Evolutionary conservation across 2,797 vertebrate species (phyloP), one percentile per base, ranked within the genome.

Genomic region (Echiichthys vipera): DNA sequence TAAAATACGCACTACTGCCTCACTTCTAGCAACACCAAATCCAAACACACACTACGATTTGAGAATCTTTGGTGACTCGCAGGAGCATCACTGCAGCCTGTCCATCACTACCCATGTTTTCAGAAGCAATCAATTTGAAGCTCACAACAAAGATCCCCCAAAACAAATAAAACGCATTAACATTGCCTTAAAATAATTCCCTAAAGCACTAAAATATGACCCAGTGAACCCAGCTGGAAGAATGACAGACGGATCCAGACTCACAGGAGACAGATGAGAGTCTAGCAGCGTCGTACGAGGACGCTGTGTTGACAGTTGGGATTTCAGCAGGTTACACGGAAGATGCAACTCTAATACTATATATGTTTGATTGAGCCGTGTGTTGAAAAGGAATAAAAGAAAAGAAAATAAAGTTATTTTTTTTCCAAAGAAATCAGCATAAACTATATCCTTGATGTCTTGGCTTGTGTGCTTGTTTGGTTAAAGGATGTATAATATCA

Each of bases 161-260:
- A 82, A 76, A 69, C 37, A 65, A 70, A 40, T 14, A 36, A 34
- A 71, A 65, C 17, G 53, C 56, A 80, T 75, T 77, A 61, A 78
- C 64, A 77, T 64, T 18, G 50, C 29, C 39, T 56, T 73, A 68
- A 85, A 89, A 81, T 83, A 70, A 87, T 74, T 77, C 72, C 57
- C 42, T 14, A 13, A 56, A 66, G 65, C 49, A 24, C 50, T 40
- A 63, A 45, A 74, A 78, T 79, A 65, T 55, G 70, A 81, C 66
- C 66, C 74, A 17, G n/a, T 55, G 74, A 86, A 66, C 37, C 37
- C 62, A 17, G 61, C 40, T 50, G 0, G 2, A 14, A 29, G 22
- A 58, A 24, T 55, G 66, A 77, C 54, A 51, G 53, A 43, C 10
- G 2, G 22, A 30, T 13, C 2, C 39, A 32, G 65, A 39, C 55